Evolutionary conservation across 2,888 invertebrate species (phyloP), one percentile per base, ranked within the genome.

Genomic region (Drosophila mayaguana): DNA sequence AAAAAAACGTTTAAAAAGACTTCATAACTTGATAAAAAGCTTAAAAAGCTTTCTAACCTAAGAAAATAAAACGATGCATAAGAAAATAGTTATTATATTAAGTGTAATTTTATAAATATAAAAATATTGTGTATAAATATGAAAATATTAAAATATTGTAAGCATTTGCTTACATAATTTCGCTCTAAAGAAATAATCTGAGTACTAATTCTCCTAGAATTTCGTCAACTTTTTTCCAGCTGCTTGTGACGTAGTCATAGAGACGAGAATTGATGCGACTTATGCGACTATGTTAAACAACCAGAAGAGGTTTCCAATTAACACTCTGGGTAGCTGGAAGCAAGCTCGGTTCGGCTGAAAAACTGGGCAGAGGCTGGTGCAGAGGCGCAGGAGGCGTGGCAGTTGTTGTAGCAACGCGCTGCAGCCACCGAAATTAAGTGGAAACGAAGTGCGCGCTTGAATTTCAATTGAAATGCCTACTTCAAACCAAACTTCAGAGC

Each of bases 361-460:
- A 28, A 16, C 9, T 20, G 25, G 8, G 28, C 28, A 5, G 18
- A 2, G 14, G 16, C 20, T 8, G 51, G 12, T 3, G 22, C 7
- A 20, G 14, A 3, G 28, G 28, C 28, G 28, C 28, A 14, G 16
- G 16, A 0, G 40, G 25, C 16, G 18, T 28, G 50, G 25, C 25
- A 22, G 40, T 70, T 63, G 81, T 75, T 75, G 70, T 36, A 70
- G 70, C 64, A 70, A 84, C 75, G 81, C 88, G 79, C 77, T 76
- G 62, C 83, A 82, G 86, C 75, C 70, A 80, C 75, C 72, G 69
- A 86, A 87, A 90, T 87, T 78, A 90, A 87, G 90, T 88, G 89
- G 89, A 72, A 80, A 72, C 77, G 75, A 83, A 90, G 90, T 88
- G 80, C 80, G 77, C 74, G 77, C 86, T 86, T 90, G 86, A 88